Evolutionary conservation across 2,113 vertebrate species (phyloP).

Genomic region (Austrofundulus limnaeus): DNA sequence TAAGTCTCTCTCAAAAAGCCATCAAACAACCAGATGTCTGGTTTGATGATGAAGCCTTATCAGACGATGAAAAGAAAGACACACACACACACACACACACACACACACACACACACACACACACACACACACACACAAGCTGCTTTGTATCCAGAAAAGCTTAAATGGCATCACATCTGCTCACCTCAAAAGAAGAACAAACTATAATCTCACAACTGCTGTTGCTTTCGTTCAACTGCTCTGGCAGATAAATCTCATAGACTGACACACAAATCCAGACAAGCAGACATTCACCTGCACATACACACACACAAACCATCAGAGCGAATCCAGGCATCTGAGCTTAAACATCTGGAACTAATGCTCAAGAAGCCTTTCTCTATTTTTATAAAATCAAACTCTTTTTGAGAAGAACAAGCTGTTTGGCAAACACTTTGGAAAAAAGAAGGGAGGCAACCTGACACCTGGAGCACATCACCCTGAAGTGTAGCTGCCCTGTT

Average conservation of each 20-base stretch:
- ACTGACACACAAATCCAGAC: constrained; percentile 30
- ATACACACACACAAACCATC: constrained; percentile 30
- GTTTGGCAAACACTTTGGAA: constrained; percentile 26
- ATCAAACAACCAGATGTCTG: constrained; percentile 19
- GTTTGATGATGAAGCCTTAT: constrained; percentile 7
- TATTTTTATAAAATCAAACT: constrained; percentile 50
- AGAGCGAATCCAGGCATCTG: constrained; percentile 51
- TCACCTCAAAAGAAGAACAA: constrained; percentile 58
- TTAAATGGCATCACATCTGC: constrained; percentile 67
- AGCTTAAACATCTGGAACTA: constrained; percentile 69
- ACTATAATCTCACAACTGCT: constrained; percentile 74
- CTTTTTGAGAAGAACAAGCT: constrained; percentile 35
- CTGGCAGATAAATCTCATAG: constrained; percentile 56
- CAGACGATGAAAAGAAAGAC: constrained; percentile 35
- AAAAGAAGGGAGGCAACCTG: constrained; percentile 2
- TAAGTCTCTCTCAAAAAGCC: constrained; percentile 17
- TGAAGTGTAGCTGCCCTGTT: constrained; percentile 60
- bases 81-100: constrained; percentile 40
- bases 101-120: too few species aligned
- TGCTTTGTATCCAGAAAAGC: constrained; percentile 42
- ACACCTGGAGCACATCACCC: constrained; percentile 45
- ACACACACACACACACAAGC: too few species aligned
- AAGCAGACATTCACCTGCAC: constrained; percentile 10
- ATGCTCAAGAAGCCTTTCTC: constrained; percentile 42
- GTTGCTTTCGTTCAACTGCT: constrained; percentile 57